These are phyloP conservation scores for Telmatherina bonti DNA, from an alignment of 2,797 vertebrate species.

Conservation along the genomic window DNA sequence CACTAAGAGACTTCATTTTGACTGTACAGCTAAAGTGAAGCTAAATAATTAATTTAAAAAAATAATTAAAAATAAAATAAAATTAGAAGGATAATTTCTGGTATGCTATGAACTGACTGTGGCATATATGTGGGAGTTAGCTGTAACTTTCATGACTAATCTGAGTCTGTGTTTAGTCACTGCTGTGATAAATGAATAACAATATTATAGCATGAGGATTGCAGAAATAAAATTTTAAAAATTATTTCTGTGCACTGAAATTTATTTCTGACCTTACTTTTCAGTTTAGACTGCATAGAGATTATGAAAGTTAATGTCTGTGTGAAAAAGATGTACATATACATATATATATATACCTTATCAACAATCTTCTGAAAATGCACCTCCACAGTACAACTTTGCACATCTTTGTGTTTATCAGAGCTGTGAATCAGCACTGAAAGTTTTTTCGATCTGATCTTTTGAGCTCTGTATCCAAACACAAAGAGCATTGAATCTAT, in stretches of 20 bases:
- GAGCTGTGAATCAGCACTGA: conserved; percentile 98
- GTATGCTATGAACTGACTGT: conserved; percentile 37
- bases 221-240: conserved; percentile 7
- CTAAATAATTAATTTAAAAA: not conserved
- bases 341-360: conserved; percentile 87
- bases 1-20: conserved; percentile 8
- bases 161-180: conserved; percentile 55
- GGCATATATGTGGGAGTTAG: conserved; percentile 42
- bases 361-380: conserved; percentile 99
- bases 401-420: conserved; percentile 91
- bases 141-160: conserved; percentile 58
- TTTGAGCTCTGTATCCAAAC: conserved; percentile 98
- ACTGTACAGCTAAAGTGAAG: conserved; percentile 20
- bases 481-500: conserved; percentile 99
- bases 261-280: conserved; percentile 11
- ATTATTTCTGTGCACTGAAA: conserved; percentile 22
- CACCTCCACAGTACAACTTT: conserved; percentile 95
- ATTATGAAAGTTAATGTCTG: conserved; percentile 20
- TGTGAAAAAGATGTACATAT: conserved; percentile 38
- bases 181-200: conserved; percentile 29
- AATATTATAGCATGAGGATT: conserved; percentile 35
- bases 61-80: conserved; percentile 24
- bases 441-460: conserved; percentile 98
- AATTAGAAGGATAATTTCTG: conserved; percentile 42
- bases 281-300: not conserved